A percentile compares a stretch with the other conserved stretches of the same genome.
Conservation (phyloP, 2,888 invertebrate genomes). For the Metallyticus violacea region DNA sequence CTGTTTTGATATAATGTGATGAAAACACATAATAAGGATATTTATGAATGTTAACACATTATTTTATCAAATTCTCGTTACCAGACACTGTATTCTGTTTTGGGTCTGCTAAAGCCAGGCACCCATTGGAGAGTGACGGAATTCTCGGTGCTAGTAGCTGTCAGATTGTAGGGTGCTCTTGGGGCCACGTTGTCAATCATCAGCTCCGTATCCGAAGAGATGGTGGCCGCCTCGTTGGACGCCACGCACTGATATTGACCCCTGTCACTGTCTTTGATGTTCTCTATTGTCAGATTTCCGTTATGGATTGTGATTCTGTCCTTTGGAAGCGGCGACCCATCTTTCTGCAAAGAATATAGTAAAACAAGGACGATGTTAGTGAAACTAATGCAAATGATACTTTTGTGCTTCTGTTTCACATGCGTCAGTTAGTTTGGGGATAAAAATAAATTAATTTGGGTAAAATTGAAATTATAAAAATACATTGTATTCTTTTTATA, state of each 20-base stretch:
- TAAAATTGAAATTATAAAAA: too few species aligned
- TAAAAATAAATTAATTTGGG: too few species aligned
- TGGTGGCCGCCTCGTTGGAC: constrained; percentile 84
- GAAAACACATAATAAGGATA: too few species aligned
- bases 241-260: constrained; percentile 72
- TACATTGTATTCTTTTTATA: too few species aligned
- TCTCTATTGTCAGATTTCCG: constrained; percentile 79
- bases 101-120: constrained; percentile 73
- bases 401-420: too few species aligned
- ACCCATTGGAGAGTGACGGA: constrained; percentile 80
- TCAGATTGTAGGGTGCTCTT: constrained; percentile 85
- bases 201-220: constrained; percentile 74
- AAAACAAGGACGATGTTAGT: too few species aligned
- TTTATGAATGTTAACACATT: too few species aligned
- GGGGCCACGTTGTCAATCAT: constrained; percentile 83
- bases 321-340: constrained; percentile 65
- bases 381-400: too few species aligned
- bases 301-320: constrained; percentile 66
- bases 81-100: constrained; percentile 84
- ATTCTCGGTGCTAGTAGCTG: constrained; percentile 67
- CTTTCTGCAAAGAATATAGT: constrained; percentile 60
- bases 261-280: constrained; percentile 80
- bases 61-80: too few species aligned
- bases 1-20: too few species aligned
- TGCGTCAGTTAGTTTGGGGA: too few species aligned